Base-by-base conservation (phyloP, 2,888 invertebrate genomes). In the Dysmachus trigonus region DNA sequence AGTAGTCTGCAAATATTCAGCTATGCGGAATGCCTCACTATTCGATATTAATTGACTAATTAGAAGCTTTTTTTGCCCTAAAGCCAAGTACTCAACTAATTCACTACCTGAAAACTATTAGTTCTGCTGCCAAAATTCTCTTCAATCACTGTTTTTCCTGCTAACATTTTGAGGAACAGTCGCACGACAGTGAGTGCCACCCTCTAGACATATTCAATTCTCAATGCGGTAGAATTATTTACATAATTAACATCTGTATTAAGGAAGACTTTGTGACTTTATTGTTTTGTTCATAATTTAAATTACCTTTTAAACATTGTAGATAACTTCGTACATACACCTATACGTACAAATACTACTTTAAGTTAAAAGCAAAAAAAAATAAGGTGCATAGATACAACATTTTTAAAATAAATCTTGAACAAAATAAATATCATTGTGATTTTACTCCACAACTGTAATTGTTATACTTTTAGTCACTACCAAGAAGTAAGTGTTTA, bases 211-310 rank as follows among this genome's bases (percentile, higher is more conserved):
- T 38, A 71, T 79, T 41, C 81, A 76, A 86, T 87, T 88, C 88
- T 87, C 86, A 87, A 88, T 87, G 87, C 87, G 87, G 53, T 86
- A 72, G 88, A 88, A 88, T 87, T 87, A 77, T 53, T 86, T 85
- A 51, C 81, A 87, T 88, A 88, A 88, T 88, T 88, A 88, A 88
- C 88, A 87, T 88, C 86, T 86, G 86, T 87, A 72, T 88, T 88
- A 87, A 88, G 88, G 88, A 88, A 88, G 88, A 88, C 88, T 88
- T 88, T 87, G 88, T 87, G 88, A 88, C 87, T 88, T 88, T 87
- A 86, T 88, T 87, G 86, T 88, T 87, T 76, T 84, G n/a, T 38
- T 86, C 71, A 85, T 51, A 86, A 84, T 35, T 86, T 74, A 77
- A 76, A 62, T 74, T 85, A 83, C 53, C 47, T 31, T 77, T 77